Conservation (phyloP, 1,140 invertebrate species). For the Lethocerus indicus region DNA sequence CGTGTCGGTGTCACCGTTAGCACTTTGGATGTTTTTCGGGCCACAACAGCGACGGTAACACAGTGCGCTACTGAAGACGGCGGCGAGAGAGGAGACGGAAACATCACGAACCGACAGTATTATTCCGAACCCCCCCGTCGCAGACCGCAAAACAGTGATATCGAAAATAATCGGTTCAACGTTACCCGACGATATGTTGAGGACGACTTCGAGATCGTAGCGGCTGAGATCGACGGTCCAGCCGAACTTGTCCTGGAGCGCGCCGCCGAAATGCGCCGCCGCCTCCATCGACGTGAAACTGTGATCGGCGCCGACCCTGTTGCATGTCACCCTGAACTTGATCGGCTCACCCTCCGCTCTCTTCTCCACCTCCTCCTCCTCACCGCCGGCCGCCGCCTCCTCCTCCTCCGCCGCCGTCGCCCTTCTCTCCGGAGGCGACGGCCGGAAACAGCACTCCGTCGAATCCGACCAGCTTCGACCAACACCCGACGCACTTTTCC, state of each 20-base stretch:
- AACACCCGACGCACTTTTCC: slow-evolving; percentile 26
- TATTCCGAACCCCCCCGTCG: not conserved
- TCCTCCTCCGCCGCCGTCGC: no score
- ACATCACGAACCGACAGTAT: no score
- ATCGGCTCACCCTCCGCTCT: no score
- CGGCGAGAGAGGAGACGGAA: no score
- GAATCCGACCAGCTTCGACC: slow-evolving; percentile 28
- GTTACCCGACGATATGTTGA: slow-evolving; percentile 27
- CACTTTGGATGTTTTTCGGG: no score
- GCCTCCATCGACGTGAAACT: slow-evolving; percentile 34
- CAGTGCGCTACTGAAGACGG: no score
- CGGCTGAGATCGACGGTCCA: slow-evolving; percentile 37
- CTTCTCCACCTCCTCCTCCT: slow-evolving; percentile 9
- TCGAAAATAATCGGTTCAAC: not conserved
- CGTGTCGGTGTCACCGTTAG: no score
- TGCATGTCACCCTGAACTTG: slow-evolving; percentile 35
- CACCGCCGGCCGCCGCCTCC: no score
- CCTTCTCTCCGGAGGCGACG: no score
- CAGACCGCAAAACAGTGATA: not conserved
- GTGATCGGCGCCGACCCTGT: slow-evolving; percentile 33
- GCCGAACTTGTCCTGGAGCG: slow-evolving; percentile 32
- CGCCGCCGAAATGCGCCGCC: slow-evolving; percentile 31
- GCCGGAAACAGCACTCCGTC: slow-evolving; percentile 22
- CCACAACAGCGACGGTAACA: no score
- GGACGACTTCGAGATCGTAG: slow-evolving; percentile 36